Percentiles rank a stretch among this genome's conserved stretches.
These are phyloP conservation scores for Drosophila neocordata DNA, from an alignment of 1,140 invertebrate species.

Conservation along the genomic window DNA sequence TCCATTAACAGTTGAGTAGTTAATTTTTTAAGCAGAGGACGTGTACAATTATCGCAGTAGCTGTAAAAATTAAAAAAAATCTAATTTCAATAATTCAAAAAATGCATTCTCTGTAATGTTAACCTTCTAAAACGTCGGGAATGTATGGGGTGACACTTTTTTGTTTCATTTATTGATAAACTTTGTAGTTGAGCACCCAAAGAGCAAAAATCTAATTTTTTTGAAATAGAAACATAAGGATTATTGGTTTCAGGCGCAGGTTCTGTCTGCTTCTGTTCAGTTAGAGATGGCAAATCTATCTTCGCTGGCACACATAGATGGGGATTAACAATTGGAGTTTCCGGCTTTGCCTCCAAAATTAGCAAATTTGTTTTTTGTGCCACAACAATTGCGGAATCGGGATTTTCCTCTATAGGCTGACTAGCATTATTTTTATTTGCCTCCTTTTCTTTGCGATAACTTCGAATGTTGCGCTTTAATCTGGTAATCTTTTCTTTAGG, in stretches of 20 bases:
- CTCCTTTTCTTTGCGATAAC: slow-evolving; percentile 40
- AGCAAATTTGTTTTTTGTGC: background rate
- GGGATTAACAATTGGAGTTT: no score
- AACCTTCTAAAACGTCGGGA: slow-evolving; percentile 75
- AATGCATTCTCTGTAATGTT: background rate
- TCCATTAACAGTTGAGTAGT: slow-evolving; percentile 83
- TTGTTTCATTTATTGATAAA: slow-evolving; percentile 2
- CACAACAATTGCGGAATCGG: background rate
- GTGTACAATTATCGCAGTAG: slow-evolving; percentile 78
- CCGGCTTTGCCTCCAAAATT: no score
- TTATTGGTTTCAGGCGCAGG: background rate
- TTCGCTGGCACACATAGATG: no score
- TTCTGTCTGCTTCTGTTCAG: background rate
- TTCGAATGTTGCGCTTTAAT: slow-evolving; percentile 55
- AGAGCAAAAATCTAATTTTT: background rate
- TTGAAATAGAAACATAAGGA: background rate
- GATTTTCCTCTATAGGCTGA: background rate
- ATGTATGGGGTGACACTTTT: slow-evolving; percentile 38
- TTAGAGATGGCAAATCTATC: background rate
- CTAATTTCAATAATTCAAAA: background rate
- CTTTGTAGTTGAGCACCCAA: slow-evolving; percentile 20
- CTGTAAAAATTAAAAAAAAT: slow-evolving; percentile 23
- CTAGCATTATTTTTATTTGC: background rate
- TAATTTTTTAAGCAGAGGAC: slow-evolving; percentile 46
- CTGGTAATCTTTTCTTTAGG: slow-evolving; percentile 42